Percentiles rank a stretch among this genome's conserved stretches.
Evolutionary conservation across 2,888 invertebrate species (phyloP).

Genomic region (Hydrotaea cyrtoneurina): DNA sequence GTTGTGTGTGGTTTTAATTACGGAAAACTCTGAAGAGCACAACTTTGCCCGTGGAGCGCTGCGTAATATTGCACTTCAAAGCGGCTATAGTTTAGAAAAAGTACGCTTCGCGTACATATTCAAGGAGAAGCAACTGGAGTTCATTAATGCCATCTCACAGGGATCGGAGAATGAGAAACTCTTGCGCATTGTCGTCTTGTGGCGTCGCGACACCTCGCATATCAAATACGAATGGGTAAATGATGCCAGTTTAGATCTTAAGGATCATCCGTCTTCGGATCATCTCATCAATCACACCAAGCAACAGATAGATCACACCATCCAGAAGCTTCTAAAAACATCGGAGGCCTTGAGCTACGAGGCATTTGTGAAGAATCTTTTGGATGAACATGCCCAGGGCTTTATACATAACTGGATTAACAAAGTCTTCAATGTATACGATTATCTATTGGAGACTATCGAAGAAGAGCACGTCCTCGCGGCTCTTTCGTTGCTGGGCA

Average conservation of each 20-base stretch:
- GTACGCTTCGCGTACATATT: constrained; percentile 95
- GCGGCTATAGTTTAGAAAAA: constrained; percentile 85
- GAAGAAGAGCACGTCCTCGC: constrained; percentile 90
- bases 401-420: constrained; percentile 86
- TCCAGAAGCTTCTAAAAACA: constrained; percentile 87
- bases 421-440: constrained; percentile 85
- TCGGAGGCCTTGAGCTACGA: constrained; percentile 89
- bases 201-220: constrained; percentile 92
- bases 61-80: constrained; percentile 86
- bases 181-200: constrained; percentile 92
- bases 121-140: constrained; percentile 87
- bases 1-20: constrained; percentile 90
- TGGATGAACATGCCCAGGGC: constrained; percentile 90
- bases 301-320: constrained; percentile 86
- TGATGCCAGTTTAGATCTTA: constrained; percentile 77
- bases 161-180: constrained; percentile 85
- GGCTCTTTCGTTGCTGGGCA: constrained; percentile 88
- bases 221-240: constrained; percentile 94
- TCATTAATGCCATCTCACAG: constrained; percentile 84
- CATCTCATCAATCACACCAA: constrained; percentile 86
- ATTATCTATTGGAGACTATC: constrained; percentile 87
- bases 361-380: constrained; percentile 89
- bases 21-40: constrained; percentile 82
- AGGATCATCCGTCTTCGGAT: constrained; percentile 80
- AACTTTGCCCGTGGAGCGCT: constrained; percentile 84